A percentile compares a stretch with the other conserved stretches of the same genome.
These are phyloP conservation scores for Lepilemur ruficaudatus DNA, from an alignment of 2,797 vertebrate species.

Conservation along the genomic window DNA sequence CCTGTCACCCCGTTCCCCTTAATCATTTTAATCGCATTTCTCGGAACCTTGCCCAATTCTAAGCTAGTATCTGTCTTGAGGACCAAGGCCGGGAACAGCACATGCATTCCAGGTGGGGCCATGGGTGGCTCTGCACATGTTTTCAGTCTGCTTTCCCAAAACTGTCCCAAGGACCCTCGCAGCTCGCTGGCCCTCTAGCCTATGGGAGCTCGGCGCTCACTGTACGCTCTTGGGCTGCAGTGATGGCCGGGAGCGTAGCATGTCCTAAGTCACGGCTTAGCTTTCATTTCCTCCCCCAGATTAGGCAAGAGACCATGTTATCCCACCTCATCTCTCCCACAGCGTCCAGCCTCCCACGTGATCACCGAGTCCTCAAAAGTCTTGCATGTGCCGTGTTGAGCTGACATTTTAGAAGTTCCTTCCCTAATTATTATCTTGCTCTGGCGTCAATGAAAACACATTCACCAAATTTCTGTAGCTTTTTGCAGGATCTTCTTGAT, in stretches of 20 bases:
- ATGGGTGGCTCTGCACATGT: not conserved
- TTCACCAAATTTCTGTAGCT: not conserved
- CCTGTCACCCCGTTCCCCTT: not conserved
- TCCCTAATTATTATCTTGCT: not conserved
- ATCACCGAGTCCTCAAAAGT: not conserved
- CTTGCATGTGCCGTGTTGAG: not conserved
- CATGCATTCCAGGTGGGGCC: not conserved
- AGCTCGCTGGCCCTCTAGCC: not conserved
- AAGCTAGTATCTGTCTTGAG: slow-evolving; percentile 1
- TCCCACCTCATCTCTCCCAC: not conserved
- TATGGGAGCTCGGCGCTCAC: not conserved
- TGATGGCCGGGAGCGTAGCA: not conserved
- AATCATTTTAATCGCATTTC: not conserved
- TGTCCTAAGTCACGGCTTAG: slow-evolving; percentile 20
- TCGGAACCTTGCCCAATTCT: not conserved
- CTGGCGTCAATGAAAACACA: slow-evolving; percentile 19
- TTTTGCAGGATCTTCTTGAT: not conserved
- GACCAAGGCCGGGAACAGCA: not conserved
- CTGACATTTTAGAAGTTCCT: slow-evolving; percentile 33
- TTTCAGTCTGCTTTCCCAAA: not conserved
- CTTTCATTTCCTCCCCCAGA: slow-evolving; percentile 33
- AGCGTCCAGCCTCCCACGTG: not conserved
- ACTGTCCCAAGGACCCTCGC: not conserved
- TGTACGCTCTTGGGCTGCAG: not conserved
- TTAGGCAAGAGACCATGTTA: not conserved